A percentile compares a stretch with the other conserved stretches of the same genome.
Evolutionary conservation across 2,113 vertebrate species (phyloP).

Genomic region (Psittacara wagleri): DNA sequence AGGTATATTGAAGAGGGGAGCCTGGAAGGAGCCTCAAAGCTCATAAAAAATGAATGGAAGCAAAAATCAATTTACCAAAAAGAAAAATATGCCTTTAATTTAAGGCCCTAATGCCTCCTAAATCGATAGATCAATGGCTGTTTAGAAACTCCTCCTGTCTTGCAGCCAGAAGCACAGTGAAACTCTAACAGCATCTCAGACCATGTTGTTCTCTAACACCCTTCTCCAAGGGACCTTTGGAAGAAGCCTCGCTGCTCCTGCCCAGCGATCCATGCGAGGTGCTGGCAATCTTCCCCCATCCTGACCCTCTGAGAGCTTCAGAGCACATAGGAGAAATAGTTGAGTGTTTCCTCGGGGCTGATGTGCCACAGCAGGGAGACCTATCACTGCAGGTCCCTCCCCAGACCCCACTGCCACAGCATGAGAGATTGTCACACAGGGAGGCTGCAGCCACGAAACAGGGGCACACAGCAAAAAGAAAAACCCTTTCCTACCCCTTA

Average conservation of each 20-base stretch:
- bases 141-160: not conserved
- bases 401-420: not conserved
- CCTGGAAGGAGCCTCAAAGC: not conserved
- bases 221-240: not conserved
- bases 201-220: not conserved
- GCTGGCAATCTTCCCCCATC: not conserved
- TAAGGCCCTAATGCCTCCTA: conserved; percentile 11
- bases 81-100: not conserved
- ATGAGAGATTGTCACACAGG: not conserved
- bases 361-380: not conserved
- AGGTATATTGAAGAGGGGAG: not conserved
- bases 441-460: not conserved
- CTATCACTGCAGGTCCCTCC: not conserved
- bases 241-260: not conserved
- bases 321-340: not conserved
- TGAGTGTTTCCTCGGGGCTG: not conserved
- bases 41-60: conserved; percentile 50
- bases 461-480: not conserved
- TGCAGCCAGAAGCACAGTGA: not conserved
- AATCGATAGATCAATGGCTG: not conserved
- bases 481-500: not conserved
- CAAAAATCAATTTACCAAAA: conserved; percentile 44
- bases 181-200: not conserved
- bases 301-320: not conserved
- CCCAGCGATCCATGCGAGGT: not conserved